A percentile compares a stretch with the other conserved stretches of the same genome.
Evolutionary conservation across 2,113 vertebrate species (phyloP).

Genomic region (Tautogolabrus adspersus): DNA sequence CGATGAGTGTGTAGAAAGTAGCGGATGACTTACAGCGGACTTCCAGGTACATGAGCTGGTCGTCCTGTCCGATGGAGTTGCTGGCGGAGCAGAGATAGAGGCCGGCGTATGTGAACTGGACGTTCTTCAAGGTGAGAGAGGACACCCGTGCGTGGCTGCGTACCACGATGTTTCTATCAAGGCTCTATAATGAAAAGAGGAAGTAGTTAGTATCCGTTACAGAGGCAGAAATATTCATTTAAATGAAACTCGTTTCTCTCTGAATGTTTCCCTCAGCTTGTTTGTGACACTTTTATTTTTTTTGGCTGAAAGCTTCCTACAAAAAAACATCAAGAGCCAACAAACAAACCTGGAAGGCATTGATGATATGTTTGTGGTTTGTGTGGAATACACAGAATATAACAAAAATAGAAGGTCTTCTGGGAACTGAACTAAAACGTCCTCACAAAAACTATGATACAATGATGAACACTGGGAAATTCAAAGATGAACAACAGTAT

Average conservation of each 20-base stretch:
- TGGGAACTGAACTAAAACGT: neutral
- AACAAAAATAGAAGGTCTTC: neutral
- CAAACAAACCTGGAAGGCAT: neutral
- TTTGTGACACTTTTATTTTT: neutral
- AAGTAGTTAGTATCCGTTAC: slow-evolving; percentile 11
- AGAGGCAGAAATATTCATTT: neutral
- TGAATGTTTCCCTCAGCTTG: neutral
- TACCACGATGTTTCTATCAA: slow-evolving; percentile 91
- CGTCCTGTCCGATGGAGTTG: slow-evolving; percentile 96
- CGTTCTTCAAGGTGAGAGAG: slow-evolving; percentile 93
- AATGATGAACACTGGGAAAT: neutral
- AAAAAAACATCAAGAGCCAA: neutral
- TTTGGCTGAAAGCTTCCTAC: neutral
- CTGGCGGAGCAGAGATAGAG: slow-evolving; percentile 94
- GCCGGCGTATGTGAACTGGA: slow-evolving; percentile 95
- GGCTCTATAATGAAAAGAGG: slow-evolving; percentile 82
- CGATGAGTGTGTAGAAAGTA: neutral
- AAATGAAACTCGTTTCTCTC: neutral
- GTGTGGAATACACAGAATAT: neutral
- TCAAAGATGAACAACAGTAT: neutral
- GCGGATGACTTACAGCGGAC: slow-evolving; percentile 91
- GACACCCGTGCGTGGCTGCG: slow-evolving; percentile 94
- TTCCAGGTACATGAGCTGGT: slow-evolving; percentile 93
- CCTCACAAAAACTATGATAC: neutral
- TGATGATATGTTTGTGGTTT: neutral